Evolutionary conservation across 2,797 vertebrate genomes (phyloP), one percentile per base, ranked within the genome.

Genomic region (Oceanodroma leucorhoa): DNA sequence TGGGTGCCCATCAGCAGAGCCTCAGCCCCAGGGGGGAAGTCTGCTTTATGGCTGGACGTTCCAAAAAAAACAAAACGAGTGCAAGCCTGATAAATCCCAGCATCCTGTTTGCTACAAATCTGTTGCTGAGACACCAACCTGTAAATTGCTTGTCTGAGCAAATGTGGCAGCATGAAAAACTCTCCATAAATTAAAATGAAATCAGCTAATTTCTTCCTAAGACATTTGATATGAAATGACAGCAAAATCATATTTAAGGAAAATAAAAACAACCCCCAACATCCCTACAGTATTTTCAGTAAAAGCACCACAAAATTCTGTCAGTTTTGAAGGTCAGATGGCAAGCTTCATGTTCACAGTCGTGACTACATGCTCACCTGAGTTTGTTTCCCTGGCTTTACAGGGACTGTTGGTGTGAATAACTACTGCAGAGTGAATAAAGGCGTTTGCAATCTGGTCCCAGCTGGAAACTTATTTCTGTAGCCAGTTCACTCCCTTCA

Each of bases 401-500:
- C 69, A 61, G 89, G 69, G 69, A 45, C 61, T 93, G 54, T 87
- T 93, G 2, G 3, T 0, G 17, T 97, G 94, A 95, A 83, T 95
- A 94, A 93, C 69, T 89, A 12, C 69, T 91, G 83, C 87, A 91
- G 89, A 88, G 95, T 73, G 94, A 95, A 95, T 96, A 91, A 95
- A 96, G 89, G 87, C 94, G 88, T 61, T 90, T 89, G 89, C 94
- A 95, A 93, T 97, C 94, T 96, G 95, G 76, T 95, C 91, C 72
- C 91, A 95, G 93, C 76, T 91, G 94, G 95, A 95, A 95, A 89
- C 89, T 65, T 89, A 72, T 60, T 87, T 95, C 90, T 85, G 86
- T 92, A 95, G 93, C 78, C 92, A 87, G 88, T 94, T 96, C 45
- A 22, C 14, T 90, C 77, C 16, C 86, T 71, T 89, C 34, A n/a